Evolutionary conservation across 2,113 vertebrate genomes (phyloP).

Genomic region (Oceanodroma tethys): DNA sequence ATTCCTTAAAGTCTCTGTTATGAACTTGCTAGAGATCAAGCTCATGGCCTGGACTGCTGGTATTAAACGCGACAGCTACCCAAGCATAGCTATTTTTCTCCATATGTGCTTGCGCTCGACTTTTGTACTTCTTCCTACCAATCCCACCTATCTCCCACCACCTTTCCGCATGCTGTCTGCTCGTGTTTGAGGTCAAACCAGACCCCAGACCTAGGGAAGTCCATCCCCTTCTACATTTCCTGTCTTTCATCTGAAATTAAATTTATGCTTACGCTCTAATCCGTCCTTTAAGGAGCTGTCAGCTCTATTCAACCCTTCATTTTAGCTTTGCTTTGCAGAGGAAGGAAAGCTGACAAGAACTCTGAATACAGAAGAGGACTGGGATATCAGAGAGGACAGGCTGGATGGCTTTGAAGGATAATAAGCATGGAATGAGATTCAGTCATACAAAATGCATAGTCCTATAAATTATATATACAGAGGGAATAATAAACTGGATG

Average conservation of each 20-base stretch:
- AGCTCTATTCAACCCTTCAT: not conserved
- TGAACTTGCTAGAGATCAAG: not conserved
- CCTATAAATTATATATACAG: not conserved
- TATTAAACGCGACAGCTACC: not conserved
- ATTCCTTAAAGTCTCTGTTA: not conserved
- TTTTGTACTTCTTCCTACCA: not conserved
- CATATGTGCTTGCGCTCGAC: rapidly evolving
- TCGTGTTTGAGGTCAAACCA: not conserved
- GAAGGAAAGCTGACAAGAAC: not conserved
- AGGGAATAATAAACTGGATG: not conserved
- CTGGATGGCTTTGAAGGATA: not conserved
- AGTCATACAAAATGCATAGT: not conserved
- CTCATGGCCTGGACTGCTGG: not conserved
- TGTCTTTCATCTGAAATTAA: not conserved
- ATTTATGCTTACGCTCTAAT: not conserved
- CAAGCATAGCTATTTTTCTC: not conserved
- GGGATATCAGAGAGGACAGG: not conserved
- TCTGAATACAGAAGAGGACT: not conserved
- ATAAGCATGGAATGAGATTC: not conserved
- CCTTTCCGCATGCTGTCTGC: not conserved
- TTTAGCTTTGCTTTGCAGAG: not conserved
- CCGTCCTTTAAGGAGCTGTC: not conserved
- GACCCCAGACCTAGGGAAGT: not conserved
- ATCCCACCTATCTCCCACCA: not conserved
- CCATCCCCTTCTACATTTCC: not conserved